Conservation (phyloP, 2,888 invertebrate species). For the Aradus depressus region DNA sequence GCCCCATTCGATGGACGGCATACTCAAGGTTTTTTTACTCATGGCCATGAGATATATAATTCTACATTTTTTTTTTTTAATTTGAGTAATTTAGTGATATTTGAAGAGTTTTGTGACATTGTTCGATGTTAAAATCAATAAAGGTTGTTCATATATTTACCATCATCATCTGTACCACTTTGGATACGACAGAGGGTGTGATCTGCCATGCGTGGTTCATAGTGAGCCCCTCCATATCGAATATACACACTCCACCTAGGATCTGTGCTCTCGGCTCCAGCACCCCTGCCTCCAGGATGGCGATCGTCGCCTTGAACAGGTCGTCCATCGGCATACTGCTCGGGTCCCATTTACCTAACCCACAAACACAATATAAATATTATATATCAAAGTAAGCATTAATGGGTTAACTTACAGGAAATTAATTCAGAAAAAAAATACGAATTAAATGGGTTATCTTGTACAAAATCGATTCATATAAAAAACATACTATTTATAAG, state of each 20-base stretch:
- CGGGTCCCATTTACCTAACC: conserved; percentile 68
- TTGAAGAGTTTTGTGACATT: not conserved
- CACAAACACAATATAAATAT: too few relatives aligned
- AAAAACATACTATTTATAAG: too few relatives aligned
- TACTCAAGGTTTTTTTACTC: too few relatives aligned
- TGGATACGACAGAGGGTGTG: conserved; percentile 57
- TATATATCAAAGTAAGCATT: too few relatives aligned
- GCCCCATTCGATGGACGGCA: too few relatives aligned
- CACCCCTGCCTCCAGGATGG: conserved; percentile 56
- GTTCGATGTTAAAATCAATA: conserved; percentile 7
- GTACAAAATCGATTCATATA: too few relatives aligned
- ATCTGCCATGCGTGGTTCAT: conserved; percentile 47
- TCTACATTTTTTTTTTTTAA: too few relatives aligned
- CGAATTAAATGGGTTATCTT: too few relatives aligned
- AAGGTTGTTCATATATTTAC: conserved; percentile 45
- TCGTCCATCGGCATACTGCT: conserved; percentile 52
- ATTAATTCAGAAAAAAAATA: too few relatives aligned
- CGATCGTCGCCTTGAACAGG: conserved; percentile 45
- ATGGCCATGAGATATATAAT: too few relatives aligned
- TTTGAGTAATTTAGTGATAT: too few relatives aligned
- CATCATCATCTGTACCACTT: conserved; percentile 57
- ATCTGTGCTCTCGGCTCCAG: conserved; percentile 65
- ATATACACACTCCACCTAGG: conserved; percentile 62
- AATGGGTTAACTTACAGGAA: too few relatives aligned
- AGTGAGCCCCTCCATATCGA: conserved; percentile 52